Evolutionary conservation across 2,888 invertebrate genomes (phyloP).

Genomic region (Xanthorhoe spadicearia): DNA sequence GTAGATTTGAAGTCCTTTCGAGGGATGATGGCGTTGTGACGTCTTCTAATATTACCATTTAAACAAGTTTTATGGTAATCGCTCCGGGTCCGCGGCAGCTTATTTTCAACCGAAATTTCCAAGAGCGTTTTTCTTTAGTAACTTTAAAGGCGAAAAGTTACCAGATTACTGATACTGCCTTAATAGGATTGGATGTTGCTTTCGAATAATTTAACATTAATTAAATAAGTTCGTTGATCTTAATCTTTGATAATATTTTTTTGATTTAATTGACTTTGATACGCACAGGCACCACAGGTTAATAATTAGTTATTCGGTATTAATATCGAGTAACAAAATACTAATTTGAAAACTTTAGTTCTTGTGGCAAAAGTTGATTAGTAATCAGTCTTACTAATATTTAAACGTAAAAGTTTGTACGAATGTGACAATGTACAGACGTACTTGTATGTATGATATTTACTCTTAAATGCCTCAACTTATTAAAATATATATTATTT

Average conservation of each 20-base stretch:
- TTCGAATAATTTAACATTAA: conserved; percentile 72
- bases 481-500: too few relatives aligned
- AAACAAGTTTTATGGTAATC: conserved; percentile 85
- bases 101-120: conserved; percentile 78
- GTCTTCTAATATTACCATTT: conserved; percentile 84
- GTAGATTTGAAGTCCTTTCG: conserved; percentile 66
- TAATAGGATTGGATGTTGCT: conserved; percentile 76
- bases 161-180: conserved; percentile 73
- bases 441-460: too few relatives aligned
- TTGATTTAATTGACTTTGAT: conserved; percentile 38
- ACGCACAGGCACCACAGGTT: neutral
- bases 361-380: neutral
- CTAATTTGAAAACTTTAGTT: neutral
- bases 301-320: neutral
- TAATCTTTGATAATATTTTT: conserved; percentile 54
- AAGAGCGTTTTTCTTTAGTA: conserved; percentile 73
- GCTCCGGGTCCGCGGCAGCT: conserved; percentile 68
- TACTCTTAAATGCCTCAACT: too few relatives aligned
- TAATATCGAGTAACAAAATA: neutral
- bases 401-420: too few relatives aligned
- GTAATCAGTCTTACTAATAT: neutral
- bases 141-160: conserved; percentile 76
- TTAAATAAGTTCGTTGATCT: conserved; percentile 64
- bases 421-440: too few relatives aligned
- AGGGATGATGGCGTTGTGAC: conserved; percentile 73